Evolutionary conservation across 2,797 vertebrate species (phyloP).

Genomic region (Enteromius fasciolatus): DNA sequence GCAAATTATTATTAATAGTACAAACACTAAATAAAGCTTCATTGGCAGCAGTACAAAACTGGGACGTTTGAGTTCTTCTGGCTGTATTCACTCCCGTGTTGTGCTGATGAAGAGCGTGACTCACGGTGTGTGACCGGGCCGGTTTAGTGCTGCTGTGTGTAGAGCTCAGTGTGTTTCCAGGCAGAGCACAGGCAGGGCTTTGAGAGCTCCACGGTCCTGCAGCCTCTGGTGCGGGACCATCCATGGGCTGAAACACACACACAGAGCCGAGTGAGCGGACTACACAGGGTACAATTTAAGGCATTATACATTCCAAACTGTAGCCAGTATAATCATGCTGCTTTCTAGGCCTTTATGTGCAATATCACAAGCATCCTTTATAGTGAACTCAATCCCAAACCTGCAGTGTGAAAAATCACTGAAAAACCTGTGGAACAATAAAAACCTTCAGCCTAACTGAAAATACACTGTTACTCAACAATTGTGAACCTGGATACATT

Average conservation of each 20-base stretch:
- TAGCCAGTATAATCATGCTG: neutral
- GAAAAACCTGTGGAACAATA: neutral
- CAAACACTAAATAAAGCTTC: too few relatives aligned
- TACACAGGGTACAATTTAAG: neutral
- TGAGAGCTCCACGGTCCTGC: slow-evolving; percentile 80
- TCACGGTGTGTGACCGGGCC: slow-evolving; percentile 81
- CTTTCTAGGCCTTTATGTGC: neutral
- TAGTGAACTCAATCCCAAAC: neutral
- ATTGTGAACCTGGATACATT: too few relatives aligned
- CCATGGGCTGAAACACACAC: slow-evolving; percentile 68
- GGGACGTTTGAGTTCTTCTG: neutral
- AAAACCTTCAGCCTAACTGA: neutral
- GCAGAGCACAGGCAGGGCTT: slow-evolving; percentile 87
- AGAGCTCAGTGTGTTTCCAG: slow-evolving; percentile 92
- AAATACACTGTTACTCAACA: neutral
- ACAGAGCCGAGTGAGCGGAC: too few relatives aligned
- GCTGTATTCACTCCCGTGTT: neutral
- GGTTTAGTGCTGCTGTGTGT: slow-evolving; percentile 77
- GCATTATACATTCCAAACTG: neutral
- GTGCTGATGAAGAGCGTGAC: slow-evolving; percentile 55
- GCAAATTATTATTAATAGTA: too few relatives aligned
- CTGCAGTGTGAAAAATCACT: neutral
- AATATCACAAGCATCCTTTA: neutral
- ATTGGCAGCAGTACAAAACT: too few relatives aligned
- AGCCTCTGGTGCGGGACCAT: slow-evolving; percentile 74